These are phyloP conservation scores for Agrochola lota DNA, from an alignment of 2,888 invertebrate genomes.

Conservation along the genomic window DNA sequence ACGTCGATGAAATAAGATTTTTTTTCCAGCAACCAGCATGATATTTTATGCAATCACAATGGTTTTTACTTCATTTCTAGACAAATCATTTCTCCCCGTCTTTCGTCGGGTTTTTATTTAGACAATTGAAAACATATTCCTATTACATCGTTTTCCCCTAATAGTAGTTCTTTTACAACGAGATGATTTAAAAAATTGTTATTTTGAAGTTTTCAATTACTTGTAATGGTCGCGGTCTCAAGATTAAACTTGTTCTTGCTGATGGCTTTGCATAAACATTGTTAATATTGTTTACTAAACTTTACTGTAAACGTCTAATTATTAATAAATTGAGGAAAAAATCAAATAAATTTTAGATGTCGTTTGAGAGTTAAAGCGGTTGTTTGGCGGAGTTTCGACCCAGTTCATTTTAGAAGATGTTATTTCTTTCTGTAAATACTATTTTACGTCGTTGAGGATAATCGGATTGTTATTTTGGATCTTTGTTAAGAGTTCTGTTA, in stretches of 20 bases:
- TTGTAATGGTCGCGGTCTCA: background rate
- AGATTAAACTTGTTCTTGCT: conserved; percentile 1
- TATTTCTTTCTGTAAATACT: too few relatives aligned
- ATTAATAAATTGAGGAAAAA: conserved; percentile 36
- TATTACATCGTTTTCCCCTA: background rate
- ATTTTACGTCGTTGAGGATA: too few relatives aligned
- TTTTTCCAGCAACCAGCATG: background rate
- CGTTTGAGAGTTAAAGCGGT: conserved; percentile 42
- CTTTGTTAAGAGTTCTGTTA: background rate
- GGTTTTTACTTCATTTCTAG: background rate
- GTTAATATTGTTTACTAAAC: conserved; percentile 42
- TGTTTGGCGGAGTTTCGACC: conserved; percentile 10
- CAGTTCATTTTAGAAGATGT: background rate
- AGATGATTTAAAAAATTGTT: background rate
- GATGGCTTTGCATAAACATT: conserved; percentile 16
- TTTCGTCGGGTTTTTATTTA: background rate
- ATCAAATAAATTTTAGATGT: conserved; percentile 31
- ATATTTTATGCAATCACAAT: background rate
- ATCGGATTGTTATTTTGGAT: too few relatives aligned
- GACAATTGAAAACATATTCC: background rate
- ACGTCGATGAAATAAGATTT: background rate
- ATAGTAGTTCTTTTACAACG: background rate
- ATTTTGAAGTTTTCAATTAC: conserved; percentile 18
- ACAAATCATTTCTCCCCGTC: background rate
- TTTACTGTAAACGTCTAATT: conserved; percentile 31